Evolutionary conservation across 2,888 invertebrate genomes (phyloP).

Genomic region (Ophioninae sp.): DNA sequence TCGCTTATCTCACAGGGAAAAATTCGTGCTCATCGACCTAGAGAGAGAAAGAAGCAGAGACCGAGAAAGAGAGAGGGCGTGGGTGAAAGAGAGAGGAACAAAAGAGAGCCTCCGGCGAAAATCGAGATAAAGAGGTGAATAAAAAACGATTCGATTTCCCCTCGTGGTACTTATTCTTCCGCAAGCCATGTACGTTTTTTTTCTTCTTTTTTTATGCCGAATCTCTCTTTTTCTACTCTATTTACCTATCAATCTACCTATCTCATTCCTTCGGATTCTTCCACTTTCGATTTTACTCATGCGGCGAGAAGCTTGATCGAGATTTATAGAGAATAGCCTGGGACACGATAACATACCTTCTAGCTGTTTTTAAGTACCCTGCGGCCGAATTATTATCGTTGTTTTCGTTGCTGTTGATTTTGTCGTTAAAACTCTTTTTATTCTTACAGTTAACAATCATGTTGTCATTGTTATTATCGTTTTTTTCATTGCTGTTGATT

Average conservation of each 20-base stretch:
- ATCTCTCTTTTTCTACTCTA: not conserved
- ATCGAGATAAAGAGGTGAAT: constrained; percentile 44
- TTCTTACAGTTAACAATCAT: no score
- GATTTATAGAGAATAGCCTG: constrained; percentile 33
- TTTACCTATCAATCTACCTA: not conserved
- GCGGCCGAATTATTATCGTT: no score
- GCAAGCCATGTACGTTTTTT: constrained; percentile 28
- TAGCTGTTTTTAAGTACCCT: no score
- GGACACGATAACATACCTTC: not conserved
- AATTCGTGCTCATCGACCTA: constrained; percentile 29
- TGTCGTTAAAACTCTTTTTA: no score
- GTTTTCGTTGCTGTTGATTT: no score
- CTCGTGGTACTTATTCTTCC: constrained; percentile 45
- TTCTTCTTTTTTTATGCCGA: not conserved
- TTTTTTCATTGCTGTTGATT: no score
- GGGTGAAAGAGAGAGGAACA: not conserved
- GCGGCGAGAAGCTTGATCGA: constrained; percentile 21
- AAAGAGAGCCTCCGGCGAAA: constrained; percentile 18
- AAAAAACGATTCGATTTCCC: constrained; percentile 58
- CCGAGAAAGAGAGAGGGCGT: no score
- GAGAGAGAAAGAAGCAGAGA: constrained; percentile 11
- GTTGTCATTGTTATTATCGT: no score
- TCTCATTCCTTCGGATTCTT: not conserved
- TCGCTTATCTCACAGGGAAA: constrained; percentile 33
- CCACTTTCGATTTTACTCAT: not conserved